Base-by-base conservation (phyloP, 2,113 vertebrate species). In the Motacilla tschutschensis region DNA sequence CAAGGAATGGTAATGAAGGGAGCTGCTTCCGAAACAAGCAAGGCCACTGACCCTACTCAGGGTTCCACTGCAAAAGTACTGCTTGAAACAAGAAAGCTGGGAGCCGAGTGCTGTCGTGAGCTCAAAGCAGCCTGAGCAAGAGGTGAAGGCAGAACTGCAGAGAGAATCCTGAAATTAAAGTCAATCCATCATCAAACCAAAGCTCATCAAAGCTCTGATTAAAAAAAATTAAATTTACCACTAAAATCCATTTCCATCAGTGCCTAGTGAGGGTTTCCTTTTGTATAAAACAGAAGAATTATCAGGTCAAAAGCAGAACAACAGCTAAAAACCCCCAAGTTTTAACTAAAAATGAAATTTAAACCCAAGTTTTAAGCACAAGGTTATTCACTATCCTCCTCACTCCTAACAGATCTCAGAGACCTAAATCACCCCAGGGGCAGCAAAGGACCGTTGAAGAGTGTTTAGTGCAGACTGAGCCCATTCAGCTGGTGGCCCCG, bases 1-100 rank as follows among this genome's bases (percentile, higher is more conserved):
- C 76, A 12, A 26, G 6, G 66, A 76, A 85, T n/a, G 70, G 90
- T 17, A 89, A 89, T 46, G 80, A 63, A 53, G 86, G 86, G 91
- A 85, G 73, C 71, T 76, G 90, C 83, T 92, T 87, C 94, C 51
- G 20, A 86, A 53, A 89, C 85, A 86, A 79, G 91, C 4, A 8
- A 58, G 79, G 90, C 69, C 91, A 75, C 86, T 81, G 95, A 92
- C 76, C 91, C 85, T 57, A 5, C 79, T 18, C 18, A 2, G 59
- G 64, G 20, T 48, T 67, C 54, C 70, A 29, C 0, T 57, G 75
- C 22, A 47, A 70, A 82, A 94, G 28, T 8, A n/a, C 4, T 57
- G n/a, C 3, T 57, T 40, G 69, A 33, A 51, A 58, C 38, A 36
- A 36, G 35, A 38, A 62, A 64, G 38, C 2, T 14, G 41, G 10